Base-by-base conservation (phyloP, 64 coral and sea anemone genomes). In the Porites lutea region DNA sequence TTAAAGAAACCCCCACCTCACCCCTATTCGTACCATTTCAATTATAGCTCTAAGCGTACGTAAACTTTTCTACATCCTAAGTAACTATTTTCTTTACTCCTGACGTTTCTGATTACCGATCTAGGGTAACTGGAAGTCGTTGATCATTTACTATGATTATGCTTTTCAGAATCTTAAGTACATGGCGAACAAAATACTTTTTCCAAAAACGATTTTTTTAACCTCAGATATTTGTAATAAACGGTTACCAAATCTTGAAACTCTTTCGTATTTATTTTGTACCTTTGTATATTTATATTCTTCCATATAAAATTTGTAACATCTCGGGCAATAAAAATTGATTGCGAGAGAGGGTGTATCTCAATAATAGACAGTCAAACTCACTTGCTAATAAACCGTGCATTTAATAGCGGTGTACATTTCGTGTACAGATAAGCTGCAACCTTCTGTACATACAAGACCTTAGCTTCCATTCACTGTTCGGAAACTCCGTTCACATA, bases 261-360 rank as follows among this genome's bases (percentile, higher is more conserved):
- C 69, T 84, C 62, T 68, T 84, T 84, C 81, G 81, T 84, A 84
- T 84, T 84, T 84, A 84, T 84, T 84, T 84, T 84, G 62, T 84
- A 84, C 62, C 81, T 84, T 84, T 84, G 81, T 84, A 84, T 84
- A 84, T 84, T 84, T 84, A 84, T 84, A 84, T 67, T 84, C 79
- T 83, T 66, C 81, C 16, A 84, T 84, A 84, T 48, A 48, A 84
- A 84, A 84, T 84, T 84, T 84, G 46, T 84, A 84, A 84, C 63
- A 52, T 68, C 44, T n/a, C 81, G 69, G 23, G 52, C 47, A 84
- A 84, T 62, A 68, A 64, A 82, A 82, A 82, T 82, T 82, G 79
- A 82, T 82, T 82, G 79, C 65, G 65, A 82, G 59, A 82, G 43
- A 82, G 12, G 21, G 6, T 16, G 27, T 48, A 82, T 65, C 37